A percentile compares a stretch with the other conserved stretches of the same genome.
phyloP scores from a whole-genome alignment of 2,797 vertebrate species.

The Danio aesculapii region DNA sequence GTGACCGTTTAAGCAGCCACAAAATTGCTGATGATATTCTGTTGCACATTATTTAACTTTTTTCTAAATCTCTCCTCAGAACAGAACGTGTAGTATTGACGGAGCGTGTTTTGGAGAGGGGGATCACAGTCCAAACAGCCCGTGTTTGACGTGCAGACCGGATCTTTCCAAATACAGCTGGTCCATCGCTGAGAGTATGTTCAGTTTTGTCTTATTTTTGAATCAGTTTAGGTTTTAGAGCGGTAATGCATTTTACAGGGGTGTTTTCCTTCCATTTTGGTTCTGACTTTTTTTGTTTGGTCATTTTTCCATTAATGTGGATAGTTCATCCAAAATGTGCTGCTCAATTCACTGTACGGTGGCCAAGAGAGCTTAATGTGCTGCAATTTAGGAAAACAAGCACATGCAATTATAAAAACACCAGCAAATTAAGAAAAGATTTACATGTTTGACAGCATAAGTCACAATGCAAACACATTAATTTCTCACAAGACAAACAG shows the following conservation, averaged over 20 bases:
- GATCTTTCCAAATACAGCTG: constrained; percentile 84
- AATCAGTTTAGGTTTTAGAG: neutral
- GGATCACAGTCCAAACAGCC: constrained; percentile 81
- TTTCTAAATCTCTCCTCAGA: constrained; percentile 73
- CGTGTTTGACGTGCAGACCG: constrained; percentile 87
- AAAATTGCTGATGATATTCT: neutral
- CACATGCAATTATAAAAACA: too few species aligned
- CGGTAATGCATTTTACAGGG: neutral
- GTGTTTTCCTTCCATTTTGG: neutral
- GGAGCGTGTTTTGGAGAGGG: constrained; percentile 86
- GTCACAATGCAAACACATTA: too few species aligned
- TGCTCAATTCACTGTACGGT: too few species aligned
- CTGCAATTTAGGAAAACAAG: too few species aligned
- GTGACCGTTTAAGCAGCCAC: neutral
- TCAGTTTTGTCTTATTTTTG: neutral
- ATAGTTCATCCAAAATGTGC: too few species aligned
- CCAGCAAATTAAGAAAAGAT: too few species aligned
- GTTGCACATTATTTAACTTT: neutral
- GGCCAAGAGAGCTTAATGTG: too few species aligned
- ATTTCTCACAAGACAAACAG: too few species aligned
- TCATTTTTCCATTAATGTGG: constrained; percentile 22
- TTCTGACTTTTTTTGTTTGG: neutral
- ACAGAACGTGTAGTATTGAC: constrained; percentile 88
- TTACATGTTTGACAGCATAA: too few species aligned
- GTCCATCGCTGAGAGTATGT: constrained; percentile 86